phyloP scores from a whole-genome alignment of 2,797 vertebrate species.

The Rhodeus uyekii region DNA sequence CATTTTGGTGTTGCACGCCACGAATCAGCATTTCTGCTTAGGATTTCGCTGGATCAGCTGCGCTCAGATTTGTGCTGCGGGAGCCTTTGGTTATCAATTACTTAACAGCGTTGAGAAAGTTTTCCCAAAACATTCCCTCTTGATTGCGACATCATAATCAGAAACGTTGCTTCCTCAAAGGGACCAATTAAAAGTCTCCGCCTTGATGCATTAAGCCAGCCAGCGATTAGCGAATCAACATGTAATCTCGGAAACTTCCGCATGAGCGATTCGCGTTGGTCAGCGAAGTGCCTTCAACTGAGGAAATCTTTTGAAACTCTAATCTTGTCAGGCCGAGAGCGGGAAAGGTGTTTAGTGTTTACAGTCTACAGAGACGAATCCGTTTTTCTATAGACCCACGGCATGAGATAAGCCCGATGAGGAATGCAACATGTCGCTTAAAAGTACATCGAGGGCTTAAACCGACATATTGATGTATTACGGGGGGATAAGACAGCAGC shows the following conservation, averaged over 20 bases:
- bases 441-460: conserved; percentile 23
- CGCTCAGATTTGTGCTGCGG: conserved; percentile 26
- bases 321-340: conserved; percentile 33
- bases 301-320: conserved; percentile 29
- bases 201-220: background rate
- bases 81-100: conserved; percentile 28
- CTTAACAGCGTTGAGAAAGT: conserved; percentile 17
- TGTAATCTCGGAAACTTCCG: conserved; percentile 12
- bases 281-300: conserved; percentile 24
- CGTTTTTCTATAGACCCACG: conserved; percentile 6
- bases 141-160: conserved; percentile 33
- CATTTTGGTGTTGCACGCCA: conserved; percentile 5
- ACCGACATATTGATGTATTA: conserved; percentile 25
- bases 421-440: conserved; percentile 19
- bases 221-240: conserved; percentile 26
- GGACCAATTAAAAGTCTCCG: conserved; percentile 28
- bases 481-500: conserved; percentile 22
- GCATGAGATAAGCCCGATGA: conserved; percentile 4
- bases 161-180: background rate
- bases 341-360: conserved; percentile 18
- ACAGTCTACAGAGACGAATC: conserved; percentile 2
- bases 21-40: conserved; percentile 27
- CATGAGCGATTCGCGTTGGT: conserved; percentile 13
- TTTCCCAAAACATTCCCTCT: conserved; percentile 11
- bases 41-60: conserved; percentile 37